Conservation (phyloP, 2,113 vertebrate genomes). For the Falcunculus frontatus region DNA sequence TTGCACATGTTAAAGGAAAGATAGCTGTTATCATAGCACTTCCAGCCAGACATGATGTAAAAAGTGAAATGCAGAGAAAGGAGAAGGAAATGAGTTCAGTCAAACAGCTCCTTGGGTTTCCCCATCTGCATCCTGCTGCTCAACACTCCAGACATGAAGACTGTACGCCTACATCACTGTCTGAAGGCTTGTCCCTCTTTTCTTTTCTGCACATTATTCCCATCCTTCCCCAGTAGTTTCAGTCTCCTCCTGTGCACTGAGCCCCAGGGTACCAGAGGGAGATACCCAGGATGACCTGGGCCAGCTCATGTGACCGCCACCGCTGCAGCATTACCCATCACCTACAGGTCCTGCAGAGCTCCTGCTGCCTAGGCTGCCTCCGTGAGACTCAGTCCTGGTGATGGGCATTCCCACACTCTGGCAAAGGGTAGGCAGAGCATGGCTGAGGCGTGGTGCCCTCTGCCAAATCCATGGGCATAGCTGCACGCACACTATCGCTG, state of each 20-base stretch:
- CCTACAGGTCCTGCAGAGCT: not conserved
- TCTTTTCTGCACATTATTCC: not conserved
- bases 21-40: not conserved
- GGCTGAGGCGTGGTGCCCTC: not conserved
- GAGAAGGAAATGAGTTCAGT: not conserved
- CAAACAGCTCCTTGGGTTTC: not conserved
- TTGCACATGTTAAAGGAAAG: not conserved
- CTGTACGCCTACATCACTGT: not conserved
- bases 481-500: too few relatives aligned
- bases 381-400: rapidly evolving
- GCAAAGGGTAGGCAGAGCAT: rapidly evolving
- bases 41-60: not conserved
- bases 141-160: not conserved
- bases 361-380: not conserved
- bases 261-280: rapidly evolving
- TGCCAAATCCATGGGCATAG: rapidly evolving
- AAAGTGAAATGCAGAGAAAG: conserved; percentile 1
- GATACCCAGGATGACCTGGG: not conserved
- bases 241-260: not conserved
- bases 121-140: not conserved
- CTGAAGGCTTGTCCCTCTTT: not conserved
- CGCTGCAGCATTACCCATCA: rapidly evolving
- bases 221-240: not conserved
- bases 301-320: not conserved
- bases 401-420: rapidly evolving